Conservation (phyloP, 2,113 vertebrate species). For the Albula goreensis region DNA sequence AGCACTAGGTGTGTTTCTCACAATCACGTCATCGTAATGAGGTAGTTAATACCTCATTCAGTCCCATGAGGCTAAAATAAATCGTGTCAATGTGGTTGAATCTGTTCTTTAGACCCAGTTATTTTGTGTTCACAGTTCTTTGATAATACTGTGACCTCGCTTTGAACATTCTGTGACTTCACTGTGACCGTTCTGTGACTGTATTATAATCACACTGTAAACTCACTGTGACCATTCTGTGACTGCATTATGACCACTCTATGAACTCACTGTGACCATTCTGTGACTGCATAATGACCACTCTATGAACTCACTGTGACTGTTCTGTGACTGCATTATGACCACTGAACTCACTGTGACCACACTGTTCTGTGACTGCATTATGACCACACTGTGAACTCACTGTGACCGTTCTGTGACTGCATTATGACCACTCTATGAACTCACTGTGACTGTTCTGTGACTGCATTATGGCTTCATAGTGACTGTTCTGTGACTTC, state of each 20-base stretch:
- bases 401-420: background rate
- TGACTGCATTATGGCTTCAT: background rate
- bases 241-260: no score
- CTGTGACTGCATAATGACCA: background rate
- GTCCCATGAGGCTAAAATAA: no score
- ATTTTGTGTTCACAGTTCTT: no score
- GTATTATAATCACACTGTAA: no score
- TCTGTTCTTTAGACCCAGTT: no score
- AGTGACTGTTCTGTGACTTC: background rate
- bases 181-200: no score
- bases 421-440: background rate
- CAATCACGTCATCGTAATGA: background rate
- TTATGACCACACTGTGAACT: background rate
- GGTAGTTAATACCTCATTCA: no score
- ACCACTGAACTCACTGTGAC: background rate
- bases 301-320: no score
- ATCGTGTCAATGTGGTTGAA: no score
- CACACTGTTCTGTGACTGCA: background rate
- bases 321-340: background rate
- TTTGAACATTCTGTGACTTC: no score
- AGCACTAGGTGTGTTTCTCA: conserved; percentile 1
- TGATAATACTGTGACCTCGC: no score
- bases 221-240: no score
- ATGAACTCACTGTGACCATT: background rate
- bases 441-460: background rate